phyloP scores from a whole-genome alignment of 2,797 vertebrate genomes.

The Schizopygopsis pylzovi region DNA sequence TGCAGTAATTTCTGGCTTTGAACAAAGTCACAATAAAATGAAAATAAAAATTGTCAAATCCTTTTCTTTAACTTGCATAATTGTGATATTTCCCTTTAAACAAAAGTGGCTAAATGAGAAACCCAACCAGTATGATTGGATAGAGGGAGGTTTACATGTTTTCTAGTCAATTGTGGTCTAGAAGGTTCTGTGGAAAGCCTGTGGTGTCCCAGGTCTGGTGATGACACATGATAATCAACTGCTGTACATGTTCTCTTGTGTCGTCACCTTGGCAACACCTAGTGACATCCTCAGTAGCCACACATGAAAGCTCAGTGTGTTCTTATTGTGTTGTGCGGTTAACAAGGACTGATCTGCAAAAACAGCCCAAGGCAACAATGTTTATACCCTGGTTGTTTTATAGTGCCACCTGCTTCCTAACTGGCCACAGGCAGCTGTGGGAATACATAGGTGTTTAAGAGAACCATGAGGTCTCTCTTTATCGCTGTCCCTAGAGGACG shows the following conservation, averaged over 20 bases:
- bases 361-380: slow-evolving; percentile 6
- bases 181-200: slow-evolving; percentile 16
- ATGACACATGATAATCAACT: slow-evolving; percentile 33
- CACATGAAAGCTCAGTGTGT: slow-evolving; percentile 5
- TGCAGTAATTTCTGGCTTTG: slow-evolving; percentile 71
- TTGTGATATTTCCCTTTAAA: not conserved
- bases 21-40: slow-evolving; percentile 65
- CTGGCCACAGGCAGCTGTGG: not conserved
- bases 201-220: slow-evolving; percentile 10
- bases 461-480: not conserved
- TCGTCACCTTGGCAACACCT: slow-evolving; percentile 44
- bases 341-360: slow-evolving; percentile 16
- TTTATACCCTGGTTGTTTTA: slow-evolving; percentile 24
- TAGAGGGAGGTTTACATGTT: not conserved
- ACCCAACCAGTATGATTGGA: not conserved
- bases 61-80: slow-evolving; percentile 50
- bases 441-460: slow-evolving; percentile 1
- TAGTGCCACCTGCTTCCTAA: slow-evolving; percentile 38
- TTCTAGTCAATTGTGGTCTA: not conserved
- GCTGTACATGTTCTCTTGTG: not conserved
- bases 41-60: not conserved
- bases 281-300: not conserved
- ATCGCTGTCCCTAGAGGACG: not conserved
- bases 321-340: not conserved
- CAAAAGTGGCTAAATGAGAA: not conserved